Evolutionary conservation across 2,888 invertebrate species (phyloP).

Genomic region (Stenurella melanura): DNA sequence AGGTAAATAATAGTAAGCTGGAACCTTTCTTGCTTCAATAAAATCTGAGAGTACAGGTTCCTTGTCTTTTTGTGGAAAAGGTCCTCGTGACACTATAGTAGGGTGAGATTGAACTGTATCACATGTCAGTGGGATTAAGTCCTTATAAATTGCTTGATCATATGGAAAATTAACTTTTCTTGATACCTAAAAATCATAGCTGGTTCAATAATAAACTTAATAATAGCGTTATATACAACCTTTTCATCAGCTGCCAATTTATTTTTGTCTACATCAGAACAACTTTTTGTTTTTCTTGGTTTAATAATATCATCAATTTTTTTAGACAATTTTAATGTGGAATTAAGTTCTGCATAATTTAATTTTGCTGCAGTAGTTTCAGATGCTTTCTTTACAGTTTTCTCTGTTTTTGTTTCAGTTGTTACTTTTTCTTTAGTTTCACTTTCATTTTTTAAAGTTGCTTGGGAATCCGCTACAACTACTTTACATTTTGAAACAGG

Average conservation of each 20-base stretch:
- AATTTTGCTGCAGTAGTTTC: slow-evolving; percentile 42
- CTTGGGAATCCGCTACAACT: slow-evolving; percentile 35
- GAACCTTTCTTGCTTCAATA: slow-evolving; percentile 46
- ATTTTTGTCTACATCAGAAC: slow-evolving; percentile 55
- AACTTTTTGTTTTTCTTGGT: slow-evolving; percentile 57
- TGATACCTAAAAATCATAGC: slow-evolving; percentile 58
- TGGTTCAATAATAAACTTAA: not conserved
- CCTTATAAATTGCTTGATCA: slow-evolving; percentile 61
- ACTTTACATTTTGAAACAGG: slow-evolving; percentile 52
- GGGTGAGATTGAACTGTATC: slow-evolving; percentile 49
- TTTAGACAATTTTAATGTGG: slow-evolving; percentile 57
- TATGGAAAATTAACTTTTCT: slow-evolving; percentile 63
- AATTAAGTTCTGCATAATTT: slow-evolving; percentile 59
- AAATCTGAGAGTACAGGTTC: slow-evolving; percentile 61
- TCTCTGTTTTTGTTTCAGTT: slow-evolving; percentile 2
- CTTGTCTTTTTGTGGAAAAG: slow-evolving; percentile 58
- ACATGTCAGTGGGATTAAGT: slow-evolving; percentile 61
- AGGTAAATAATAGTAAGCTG: slow-evolving; percentile 53
- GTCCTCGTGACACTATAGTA: slow-evolving; percentile 48
- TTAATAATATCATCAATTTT: slow-evolving; percentile 60
- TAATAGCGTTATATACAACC: slow-evolving; percentile 49
- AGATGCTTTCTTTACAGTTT: slow-evolving; percentile 25
- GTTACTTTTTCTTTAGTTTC: slow-evolving; percentile 7
- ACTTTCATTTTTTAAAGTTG: slow-evolving; percentile 28
- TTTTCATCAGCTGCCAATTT: slow-evolving; percentile 62